These are phyloP conservation scores for Gerris buenoi DNA, from an alignment of 1,140 invertebrate species.

Conservation along the genomic window DNA sequence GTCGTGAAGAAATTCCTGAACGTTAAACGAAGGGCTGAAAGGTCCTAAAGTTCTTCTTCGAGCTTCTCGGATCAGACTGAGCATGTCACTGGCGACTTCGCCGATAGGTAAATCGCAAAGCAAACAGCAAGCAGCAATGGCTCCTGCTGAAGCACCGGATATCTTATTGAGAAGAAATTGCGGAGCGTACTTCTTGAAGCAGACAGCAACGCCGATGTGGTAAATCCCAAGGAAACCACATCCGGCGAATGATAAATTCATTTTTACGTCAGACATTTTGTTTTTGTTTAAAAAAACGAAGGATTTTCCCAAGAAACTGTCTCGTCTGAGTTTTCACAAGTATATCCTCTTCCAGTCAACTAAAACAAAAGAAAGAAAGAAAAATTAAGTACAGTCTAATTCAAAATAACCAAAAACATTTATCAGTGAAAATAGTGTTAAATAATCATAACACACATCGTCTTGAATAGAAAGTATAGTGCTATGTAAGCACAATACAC, in stretches of 20 bases:
- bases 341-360: too few relatives aligned
- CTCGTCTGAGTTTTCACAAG: too few relatives aligned
- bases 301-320: too few relatives aligned
- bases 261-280: slow-evolving; percentile 26
- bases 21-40: slow-evolving; percentile 87
- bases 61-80: slow-evolving; percentile 75
- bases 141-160: slow-evolving; percentile 90
- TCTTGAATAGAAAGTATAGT: too few relatives aligned
- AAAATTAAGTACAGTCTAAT: too few relatives aligned
- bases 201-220: slow-evolving; percentile 91
- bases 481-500: too few relatives aligned
- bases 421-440: too few relatives aligned
- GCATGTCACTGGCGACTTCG: slow-evolving; percentile 71
- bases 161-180: slow-evolving; percentile 83
- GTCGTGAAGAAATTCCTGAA: slow-evolving; percentile 71
- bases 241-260: slow-evolving; percentile 94
- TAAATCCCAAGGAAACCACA: slow-evolving; percentile 98
- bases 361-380: too few relatives aligned
- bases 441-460: too few relatives aligned
- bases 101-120: slow-evolving; percentile 84
- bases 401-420: too few relatives aligned
- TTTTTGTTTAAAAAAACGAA: too few relatives aligned
- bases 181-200: slow-evolving; percentile 91
- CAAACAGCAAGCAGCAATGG: slow-evolving; percentile 82
- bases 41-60: slow-evolving; percentile 74